These are phyloP conservation scores for Eledona agricola DNA, from an alignment of 2,888 invertebrate genomes.

Conservation along the genomic window DNA sequence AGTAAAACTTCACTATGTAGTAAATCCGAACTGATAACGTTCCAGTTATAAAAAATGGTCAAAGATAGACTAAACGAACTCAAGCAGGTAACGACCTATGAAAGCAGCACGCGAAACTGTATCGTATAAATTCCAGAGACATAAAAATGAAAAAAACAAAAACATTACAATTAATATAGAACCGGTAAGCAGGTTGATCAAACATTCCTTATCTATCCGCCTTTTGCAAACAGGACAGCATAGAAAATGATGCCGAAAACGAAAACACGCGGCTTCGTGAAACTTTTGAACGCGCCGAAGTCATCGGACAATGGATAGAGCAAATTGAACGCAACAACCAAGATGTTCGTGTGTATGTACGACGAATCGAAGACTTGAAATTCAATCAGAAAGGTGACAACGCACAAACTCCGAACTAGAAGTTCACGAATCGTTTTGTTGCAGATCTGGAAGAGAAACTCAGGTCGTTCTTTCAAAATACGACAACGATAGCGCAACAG, in stretches of 20 bases:
- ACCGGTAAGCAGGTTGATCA: conserved; percentile 35
- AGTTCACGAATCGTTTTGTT: not conserved
- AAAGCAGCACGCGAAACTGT: too few relatives aligned
- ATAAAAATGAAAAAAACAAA: conserved; percentile 31
- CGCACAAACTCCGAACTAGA: too few relatives aligned
- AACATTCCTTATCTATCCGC: too few relatives aligned
- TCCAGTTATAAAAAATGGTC: too few relatives aligned
- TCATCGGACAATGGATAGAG: conserved; percentile 65
- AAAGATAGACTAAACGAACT: conserved; percentile 52
- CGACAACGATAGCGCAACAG: conserved; percentile 48
- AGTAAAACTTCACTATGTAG: too few relatives aligned
- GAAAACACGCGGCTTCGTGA: conserved; percentile 39
- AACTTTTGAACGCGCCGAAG: conserved; percentile 51
- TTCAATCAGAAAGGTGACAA: conserved; percentile 19
- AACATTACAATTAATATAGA: conserved; percentile 39
- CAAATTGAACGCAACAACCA: conserved; percentile 64
- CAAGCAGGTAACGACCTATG: conserved; percentile 45
- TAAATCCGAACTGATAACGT: too few relatives aligned
- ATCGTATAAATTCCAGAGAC: too few relatives aligned
- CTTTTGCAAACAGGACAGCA: conserved; percentile 18
- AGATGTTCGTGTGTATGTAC: conserved; percentile 18
- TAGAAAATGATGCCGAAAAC: conserved; percentile 7
- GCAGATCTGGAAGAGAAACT: conserved; percentile 14
- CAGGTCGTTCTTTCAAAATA: conserved; percentile 50
- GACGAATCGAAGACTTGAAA: conserved; percentile 17